Conservation (phyloP, 2,797 vertebrate genomes). For the Nasua narica region DNA sequence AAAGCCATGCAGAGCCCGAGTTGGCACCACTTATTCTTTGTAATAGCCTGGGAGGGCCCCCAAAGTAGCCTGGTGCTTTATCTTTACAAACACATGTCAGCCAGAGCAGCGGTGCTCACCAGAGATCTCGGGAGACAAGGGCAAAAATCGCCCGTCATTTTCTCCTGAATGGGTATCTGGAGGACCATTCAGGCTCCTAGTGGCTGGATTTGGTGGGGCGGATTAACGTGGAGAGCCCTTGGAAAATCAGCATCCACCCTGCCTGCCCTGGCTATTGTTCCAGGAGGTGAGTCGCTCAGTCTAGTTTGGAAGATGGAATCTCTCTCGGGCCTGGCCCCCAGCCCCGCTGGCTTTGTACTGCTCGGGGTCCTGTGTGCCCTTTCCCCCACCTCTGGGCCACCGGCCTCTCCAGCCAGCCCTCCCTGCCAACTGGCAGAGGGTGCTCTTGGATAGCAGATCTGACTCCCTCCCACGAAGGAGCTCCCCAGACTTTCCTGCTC, state of each 20-base stretch:
- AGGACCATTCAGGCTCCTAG: slow-evolving; percentile 55
- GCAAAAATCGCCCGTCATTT: slow-evolving; percentile 26
- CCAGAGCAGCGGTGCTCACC: not conserved
- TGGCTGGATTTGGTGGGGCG: slow-evolving; percentile 58
- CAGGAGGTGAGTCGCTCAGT: slow-evolving; percentile 51
- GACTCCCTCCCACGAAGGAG: slow-evolving; percentile 63
- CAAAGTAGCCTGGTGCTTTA: not conserved
- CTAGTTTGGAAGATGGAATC: slow-evolving; percentile 71
- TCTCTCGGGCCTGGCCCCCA: slow-evolving; percentile 75
- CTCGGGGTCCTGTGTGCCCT: slow-evolving; percentile 78
- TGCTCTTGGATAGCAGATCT: slow-evolving; percentile 83
- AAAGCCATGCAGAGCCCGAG: slow-evolving; percentile 27
- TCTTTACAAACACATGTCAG: slow-evolving; percentile 47
- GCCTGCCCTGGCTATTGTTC: slow-evolving; percentile 19
- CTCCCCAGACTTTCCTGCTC: slow-evolving; percentile 5
- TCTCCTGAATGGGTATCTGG: not conserved
- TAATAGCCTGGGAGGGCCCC: not conserved
- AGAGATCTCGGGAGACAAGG: slow-evolving; percentile 4
- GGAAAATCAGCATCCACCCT: slow-evolving; percentile 49
- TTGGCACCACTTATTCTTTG: slow-evolving; percentile 42
- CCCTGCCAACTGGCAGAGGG: slow-evolving; percentile 84
- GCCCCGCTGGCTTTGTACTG: slow-evolving; percentile 70
- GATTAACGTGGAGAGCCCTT: slow-evolving; percentile 72
- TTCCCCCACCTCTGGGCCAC: slow-evolving; percentile 52
- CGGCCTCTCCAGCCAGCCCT: slow-evolving; percentile 76